Evolutionary conservation across 2,113 vertebrate species (phyloP), one percentile per base, ranked within the genome.

Genomic region (Saccopteryx bilineata): DNA sequence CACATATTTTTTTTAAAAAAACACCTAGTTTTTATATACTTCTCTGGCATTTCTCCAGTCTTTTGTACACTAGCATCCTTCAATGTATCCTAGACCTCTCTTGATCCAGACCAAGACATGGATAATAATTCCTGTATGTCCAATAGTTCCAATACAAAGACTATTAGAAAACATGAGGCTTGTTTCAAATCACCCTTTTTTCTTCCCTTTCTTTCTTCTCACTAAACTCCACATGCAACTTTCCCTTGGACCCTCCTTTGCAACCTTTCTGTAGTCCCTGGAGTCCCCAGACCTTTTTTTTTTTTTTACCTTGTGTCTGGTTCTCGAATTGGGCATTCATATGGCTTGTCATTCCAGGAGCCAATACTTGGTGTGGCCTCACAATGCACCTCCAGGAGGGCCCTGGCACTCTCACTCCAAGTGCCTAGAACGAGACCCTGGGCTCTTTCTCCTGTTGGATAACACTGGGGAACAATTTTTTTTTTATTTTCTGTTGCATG

Each of bases 11-110:
- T 92, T 50, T 56, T 9, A 7, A 68, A 48, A 82, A 93, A 5
- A 12, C 1, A 15, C 78, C 13, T 4, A 63, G 48, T 78, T 96
- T 74, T 60, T 7, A 71, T 21, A 79, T 23, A 48, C 50, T 90
- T 95, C 93, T 80, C 68, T 68, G 33, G 21, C 14, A 79, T 58
- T 83, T 87, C 76, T 94, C 66, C 31, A 75, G 31, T 69, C 33
- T 78, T 91, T 93, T 46, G 48, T 56, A 31, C 24, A 56, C 33
- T 23, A 58, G 46, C 14, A 71, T 26, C 9, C 79, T 81, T 82
- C 11, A 52, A 11, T 48, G 26, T 46, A 63, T 50, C 65, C 58
- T 83, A 56, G 12, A 48, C 2, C 46, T 82, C 24, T 96, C 74
- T 76, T 52, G 74, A 86, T 46, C 46, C 52, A 80, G 58, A 72